Percentiles rank a stretch among this genome's conserved stretches.
These are phyloP conservation scores for Pitta sordida DNA, from an alignment of 2,113 vertebrate species.

Conservation along the genomic window DNA sequence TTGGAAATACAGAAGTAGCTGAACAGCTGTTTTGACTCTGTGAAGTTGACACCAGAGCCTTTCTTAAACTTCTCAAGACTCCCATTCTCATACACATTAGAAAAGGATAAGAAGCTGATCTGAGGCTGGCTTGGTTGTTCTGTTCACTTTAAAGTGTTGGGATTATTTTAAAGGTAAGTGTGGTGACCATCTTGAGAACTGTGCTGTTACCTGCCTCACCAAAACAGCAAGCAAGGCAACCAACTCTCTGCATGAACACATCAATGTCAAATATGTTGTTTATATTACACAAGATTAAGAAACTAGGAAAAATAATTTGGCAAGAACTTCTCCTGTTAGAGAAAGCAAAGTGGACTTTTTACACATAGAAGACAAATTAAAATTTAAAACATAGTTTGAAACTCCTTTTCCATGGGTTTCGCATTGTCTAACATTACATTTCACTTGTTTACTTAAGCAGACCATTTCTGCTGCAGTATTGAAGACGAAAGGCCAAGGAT, in stretches of 20 bases:
- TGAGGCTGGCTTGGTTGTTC: not conserved
- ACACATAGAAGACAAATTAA: not conserved
- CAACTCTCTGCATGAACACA: not conserved
- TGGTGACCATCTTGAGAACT: not conserved
- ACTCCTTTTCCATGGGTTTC: not conserved
- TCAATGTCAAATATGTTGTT: not conserved
- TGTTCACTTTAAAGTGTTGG: not conserved
- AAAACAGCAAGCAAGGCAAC: not conserved
- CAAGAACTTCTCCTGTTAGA: not conserved
- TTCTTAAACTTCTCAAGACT: not conserved
- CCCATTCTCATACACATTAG: not conserved
- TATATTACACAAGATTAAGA: not conserved
- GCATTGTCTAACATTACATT: accelerated
- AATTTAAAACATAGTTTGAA: not conserved
- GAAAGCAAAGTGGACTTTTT: not conserved
- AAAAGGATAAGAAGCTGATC: not conserved
- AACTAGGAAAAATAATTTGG: not conserved
- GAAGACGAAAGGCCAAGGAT: not conserved
- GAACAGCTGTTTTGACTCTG: not conserved
- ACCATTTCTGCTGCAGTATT: not conserved
- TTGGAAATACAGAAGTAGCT: not conserved
- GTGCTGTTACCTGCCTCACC: not conserved
- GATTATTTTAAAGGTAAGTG: not conserved
- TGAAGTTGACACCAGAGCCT: not conserved
- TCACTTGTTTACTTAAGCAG: not conserved